Percentiles rank a stretch among this genome's conserved stretches.
Evolutionary conservation across 2,888 invertebrate genomes (phyloP).

Genomic region (Chaitophorus viminalis): DNA sequence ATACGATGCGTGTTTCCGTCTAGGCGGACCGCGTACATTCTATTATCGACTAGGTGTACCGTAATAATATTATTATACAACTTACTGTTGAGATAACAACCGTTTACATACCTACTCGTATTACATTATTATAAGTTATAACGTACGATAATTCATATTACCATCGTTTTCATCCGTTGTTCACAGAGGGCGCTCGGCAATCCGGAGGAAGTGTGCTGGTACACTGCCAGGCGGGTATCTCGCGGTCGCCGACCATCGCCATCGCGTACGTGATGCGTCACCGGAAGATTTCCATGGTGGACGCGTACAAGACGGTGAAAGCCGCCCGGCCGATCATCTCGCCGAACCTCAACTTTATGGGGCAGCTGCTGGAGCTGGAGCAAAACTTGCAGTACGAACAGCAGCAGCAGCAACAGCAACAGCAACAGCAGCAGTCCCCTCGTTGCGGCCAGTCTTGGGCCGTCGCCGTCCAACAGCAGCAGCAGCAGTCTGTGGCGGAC

Average conservation of each 20-base stretch:
- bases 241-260: slow-evolving; percentile 92
- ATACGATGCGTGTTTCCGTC: no score
- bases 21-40: no score
- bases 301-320: slow-evolving; percentile 89
- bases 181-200: slow-evolving; percentile 79
- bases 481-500: no score
- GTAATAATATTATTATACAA: no score
- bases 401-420: slow-evolving; percentile 26
- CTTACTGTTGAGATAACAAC: no score
- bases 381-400: slow-evolving; percentile 70
- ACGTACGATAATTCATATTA: no score
- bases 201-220: slow-evolving; percentile 81
- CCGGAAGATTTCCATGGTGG: slow-evolving; percentile 82
- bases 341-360: slow-evolving; percentile 94
- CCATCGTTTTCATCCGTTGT: not conserved
- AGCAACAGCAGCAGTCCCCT: slow-evolving; percentile 29
- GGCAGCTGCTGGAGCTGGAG: slow-evolving; percentile 86
- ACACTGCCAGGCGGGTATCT: slow-evolving; percentile 96
- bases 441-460: slow-evolving; percentile 19
- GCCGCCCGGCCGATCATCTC: slow-evolving; percentile 88
- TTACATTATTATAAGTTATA: no score
- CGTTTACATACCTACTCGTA: no score
- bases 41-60: no score
- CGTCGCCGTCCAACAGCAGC: no score
- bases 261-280: slow-evolving; percentile 95